Percentiles rank a stretch among this genome's conserved stretches.
Evolutionary conservation across 1,140 invertebrate genomes (phyloP).

Genomic region (Caenorhabditis briggsae): DNA sequence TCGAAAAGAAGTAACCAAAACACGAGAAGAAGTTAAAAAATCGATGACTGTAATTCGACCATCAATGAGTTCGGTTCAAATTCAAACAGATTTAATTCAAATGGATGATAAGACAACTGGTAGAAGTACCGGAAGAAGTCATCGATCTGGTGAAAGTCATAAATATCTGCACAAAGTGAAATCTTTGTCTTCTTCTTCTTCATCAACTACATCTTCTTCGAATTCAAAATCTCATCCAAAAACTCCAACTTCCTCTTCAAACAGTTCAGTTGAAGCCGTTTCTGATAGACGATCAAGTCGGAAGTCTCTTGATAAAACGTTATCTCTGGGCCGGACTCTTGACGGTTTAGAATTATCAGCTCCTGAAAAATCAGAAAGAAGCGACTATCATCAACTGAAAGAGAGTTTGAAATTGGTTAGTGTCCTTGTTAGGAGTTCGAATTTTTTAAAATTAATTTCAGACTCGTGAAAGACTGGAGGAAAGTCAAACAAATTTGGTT

Average conservation of each 20-base stretch:
- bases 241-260: background rate
- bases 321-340: background rate
- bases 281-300: slow-evolving; percentile 4
- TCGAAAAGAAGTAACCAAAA: background rate
- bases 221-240: slow-evolving; percentile 22
- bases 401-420: slow-evolving; percentile 8
- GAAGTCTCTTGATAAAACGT: background rate
- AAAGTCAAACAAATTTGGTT: slow-evolving; percentile 14
- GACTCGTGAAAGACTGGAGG: background rate
- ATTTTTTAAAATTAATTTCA: background rate
- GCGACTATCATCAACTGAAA: slow-evolving; percentile 36
- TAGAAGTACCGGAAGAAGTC: background rate
- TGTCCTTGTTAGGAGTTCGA: no score
- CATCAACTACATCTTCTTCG: background rate
- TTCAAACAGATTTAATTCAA: background rate
- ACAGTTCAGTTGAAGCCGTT: background rate
- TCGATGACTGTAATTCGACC: slow-evolving; percentile 8
- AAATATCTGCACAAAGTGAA: no score
- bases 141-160: background rate
- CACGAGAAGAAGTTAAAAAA: slow-evolving; percentile 28
- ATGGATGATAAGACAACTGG: background rate
- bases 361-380: slow-evolving; percentile 6
- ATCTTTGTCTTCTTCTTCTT: background rate
- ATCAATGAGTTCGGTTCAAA: slow-evolving; percentile 5
- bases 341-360: background rate